A percentile compares a stretch with the other conserved stretches of the same genome.
Evolutionary conservation across 2,888 invertebrate species (phyloP).

Genomic region (Chymomyza amoena): DNA sequence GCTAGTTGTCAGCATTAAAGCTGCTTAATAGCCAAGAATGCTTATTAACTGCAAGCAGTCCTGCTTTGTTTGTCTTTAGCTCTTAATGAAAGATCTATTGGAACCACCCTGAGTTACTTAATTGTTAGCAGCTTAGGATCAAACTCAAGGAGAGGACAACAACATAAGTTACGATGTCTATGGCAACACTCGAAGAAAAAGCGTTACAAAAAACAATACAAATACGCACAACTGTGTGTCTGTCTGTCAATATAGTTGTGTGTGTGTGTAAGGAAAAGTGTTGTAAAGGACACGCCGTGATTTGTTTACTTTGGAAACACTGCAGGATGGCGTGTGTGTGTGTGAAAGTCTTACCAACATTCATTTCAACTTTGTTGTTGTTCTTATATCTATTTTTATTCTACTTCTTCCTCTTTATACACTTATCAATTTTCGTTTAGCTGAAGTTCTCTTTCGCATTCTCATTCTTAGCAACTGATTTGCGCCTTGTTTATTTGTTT

Average conservation of each 20-base stretch:
- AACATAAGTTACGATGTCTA: neutral
- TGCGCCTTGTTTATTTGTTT: slow-evolving; percentile 64
- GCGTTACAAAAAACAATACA: neutral
- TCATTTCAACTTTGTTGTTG: neutral
- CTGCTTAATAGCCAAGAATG: neutral
- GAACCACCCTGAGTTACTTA: neutral
- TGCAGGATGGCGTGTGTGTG: neutral
- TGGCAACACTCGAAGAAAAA: neutral
- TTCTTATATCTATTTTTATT: neutral
- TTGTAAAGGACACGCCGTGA: neutral
- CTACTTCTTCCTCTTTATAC: slow-evolving; percentile 41
- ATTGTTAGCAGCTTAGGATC: neutral
- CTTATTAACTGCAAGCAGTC: neutral
- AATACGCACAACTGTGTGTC: too few relatives aligned
- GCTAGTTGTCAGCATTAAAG: neutral
- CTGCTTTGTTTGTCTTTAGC: neutral
- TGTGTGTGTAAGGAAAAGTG: neutral
- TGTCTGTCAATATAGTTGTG: neutral
- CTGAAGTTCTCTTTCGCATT: slow-evolving; percentile 9
- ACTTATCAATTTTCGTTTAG: slow-evolving; percentile 60
- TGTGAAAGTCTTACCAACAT: neutral
- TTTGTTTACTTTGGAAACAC: slow-evolving; percentile 1
- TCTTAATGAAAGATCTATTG: neutral
- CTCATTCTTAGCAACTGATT: slow-evolving; percentile 39
- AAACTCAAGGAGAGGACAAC: neutral